These are phyloP conservation scores for Zenarchopterus dispar DNA, from an alignment of 2,797 vertebrate species.

Conservation along the genomic window DNA sequence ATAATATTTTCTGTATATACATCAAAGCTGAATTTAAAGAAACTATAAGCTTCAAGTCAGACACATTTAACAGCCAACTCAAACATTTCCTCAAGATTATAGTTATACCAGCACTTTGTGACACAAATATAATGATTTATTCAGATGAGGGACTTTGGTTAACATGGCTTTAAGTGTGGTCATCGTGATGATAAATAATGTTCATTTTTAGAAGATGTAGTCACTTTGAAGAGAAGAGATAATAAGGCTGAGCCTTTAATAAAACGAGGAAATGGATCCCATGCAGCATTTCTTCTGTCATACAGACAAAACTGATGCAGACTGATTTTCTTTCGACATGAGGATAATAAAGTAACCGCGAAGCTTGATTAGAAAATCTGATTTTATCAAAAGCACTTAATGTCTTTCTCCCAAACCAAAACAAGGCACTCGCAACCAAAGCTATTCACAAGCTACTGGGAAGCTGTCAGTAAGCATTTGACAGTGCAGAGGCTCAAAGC, in stretches of 20 bases:
- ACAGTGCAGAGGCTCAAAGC: constrained; percentile 51
- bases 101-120: constrained; percentile 36
- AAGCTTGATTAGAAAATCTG: constrained; percentile 20
- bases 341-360: constrained; percentile 21
- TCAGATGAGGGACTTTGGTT: constrained; percentile 1
- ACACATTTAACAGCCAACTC: constrained; percentile 22
- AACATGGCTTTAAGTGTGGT: background rate
- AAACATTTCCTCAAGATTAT: constrained; percentile 42
- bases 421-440: constrained; percentile 29
- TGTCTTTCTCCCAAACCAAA: constrained; percentile 11
- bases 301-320: background rate
- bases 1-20: constrained; percentile 10
- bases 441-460: constrained; percentile 54
- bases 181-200: constrained; percentile 8
- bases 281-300: constrained; percentile 9
- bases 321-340: background rate
- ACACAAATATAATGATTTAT: constrained; percentile 39
- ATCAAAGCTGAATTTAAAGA: constrained; percentile 31
- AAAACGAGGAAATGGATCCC: background rate
- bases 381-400: constrained; percentile 15
- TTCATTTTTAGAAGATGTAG: background rate
- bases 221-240: background rate
- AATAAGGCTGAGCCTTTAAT: constrained; percentile 3
- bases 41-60: constrained; percentile 20
- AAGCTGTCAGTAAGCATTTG: constrained; percentile 47